A percentile compares a stretch with the other conserved stretches of the same genome.
These are phyloP conservation scores for Arctia plantaginis DNA, from an alignment of 2,888 invertebrate genomes.

Conservation along the genomic window DNA sequence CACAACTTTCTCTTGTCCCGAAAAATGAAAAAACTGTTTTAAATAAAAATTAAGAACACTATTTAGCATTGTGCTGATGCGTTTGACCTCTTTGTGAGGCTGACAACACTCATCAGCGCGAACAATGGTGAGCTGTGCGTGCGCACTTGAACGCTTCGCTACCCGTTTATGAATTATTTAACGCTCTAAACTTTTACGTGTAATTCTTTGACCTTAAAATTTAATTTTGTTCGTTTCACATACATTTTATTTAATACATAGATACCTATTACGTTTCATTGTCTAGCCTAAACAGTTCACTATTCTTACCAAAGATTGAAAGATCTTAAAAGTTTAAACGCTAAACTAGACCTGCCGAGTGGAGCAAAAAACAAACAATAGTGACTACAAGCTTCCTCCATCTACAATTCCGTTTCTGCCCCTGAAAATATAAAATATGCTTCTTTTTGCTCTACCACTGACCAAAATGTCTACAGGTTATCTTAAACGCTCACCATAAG, in stretches of 20 bases:
- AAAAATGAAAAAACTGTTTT: constrained; percentile 5
- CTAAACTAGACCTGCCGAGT: not conserved
- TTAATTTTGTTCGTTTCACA: constrained; percentile 12
- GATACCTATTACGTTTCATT: not conserved
- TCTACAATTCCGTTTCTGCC: not conserved
- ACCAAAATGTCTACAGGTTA: too few species aligned
- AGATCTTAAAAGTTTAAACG: not conserved
- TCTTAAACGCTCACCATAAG: too few species aligned
- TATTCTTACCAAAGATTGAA: not conserved
- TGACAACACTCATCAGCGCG: constrained; percentile 61
- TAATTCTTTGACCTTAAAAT: constrained; percentile 44
- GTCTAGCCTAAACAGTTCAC: not conserved
- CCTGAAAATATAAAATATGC: not conserved
- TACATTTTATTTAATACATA: not conserved
- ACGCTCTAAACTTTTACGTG: constrained; percentile 37
- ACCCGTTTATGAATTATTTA: constrained; percentile 61
- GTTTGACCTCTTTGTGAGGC: constrained; percentile 62
- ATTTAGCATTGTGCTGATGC: constrained; percentile 55
- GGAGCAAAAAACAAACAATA: not conserved
- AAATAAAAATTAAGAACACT: constrained; percentile 30
- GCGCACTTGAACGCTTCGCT: constrained; percentile 67
- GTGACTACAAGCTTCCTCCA: not conserved
- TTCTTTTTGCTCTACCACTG: too few species aligned
- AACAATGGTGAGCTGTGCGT: constrained; percentile 74
- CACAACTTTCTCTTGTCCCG: not conserved